A percentile compares a stretch with the other conserved stretches of the same genome.
phyloP scores from a whole-genome alignment of 2,888 invertebrate genomes.

The Rotaria magnacalcarata region DNA sequence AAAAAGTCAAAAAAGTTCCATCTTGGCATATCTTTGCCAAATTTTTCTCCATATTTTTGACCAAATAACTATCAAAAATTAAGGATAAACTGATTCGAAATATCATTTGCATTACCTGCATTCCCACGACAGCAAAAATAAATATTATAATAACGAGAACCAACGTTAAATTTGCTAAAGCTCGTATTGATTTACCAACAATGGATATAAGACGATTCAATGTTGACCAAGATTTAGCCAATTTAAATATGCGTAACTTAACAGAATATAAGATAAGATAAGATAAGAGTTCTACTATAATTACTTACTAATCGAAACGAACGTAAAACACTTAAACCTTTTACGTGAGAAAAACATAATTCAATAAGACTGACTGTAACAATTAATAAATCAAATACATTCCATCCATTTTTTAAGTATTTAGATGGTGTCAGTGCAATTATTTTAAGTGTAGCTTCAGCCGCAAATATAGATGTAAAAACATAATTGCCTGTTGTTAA shows the following conservation, averaged over 20 bases:
- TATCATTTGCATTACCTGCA: constrained; percentile 86
- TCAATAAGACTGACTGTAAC: constrained; percentile 89
- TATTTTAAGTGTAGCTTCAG: constrained; percentile 94
- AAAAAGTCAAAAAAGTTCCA: constrained; percentile 67
- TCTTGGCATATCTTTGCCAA: constrained; percentile 73
- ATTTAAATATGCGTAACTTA: constrained; percentile 92
- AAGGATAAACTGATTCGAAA: too few species aligned
- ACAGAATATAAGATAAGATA: constrained; percentile 51
- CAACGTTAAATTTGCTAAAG: constrained; percentile 66
- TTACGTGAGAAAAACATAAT: constrained; percentile 73
- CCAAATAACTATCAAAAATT: not conserved
- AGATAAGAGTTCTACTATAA: too few species aligned
- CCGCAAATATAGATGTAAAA: constrained; percentile 70
- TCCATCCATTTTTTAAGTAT: constrained; percentile 62
- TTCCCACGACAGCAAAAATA: constrained; percentile 99
- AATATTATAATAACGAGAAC: constrained; percentile 97
- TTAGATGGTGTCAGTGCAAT: constrained; percentile 98
- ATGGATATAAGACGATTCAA: constrained; percentile 94
- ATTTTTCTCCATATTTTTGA: constrained; percentile 68
- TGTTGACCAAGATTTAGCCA: constrained; percentile 98
- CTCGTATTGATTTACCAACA: constrained; percentile 95
- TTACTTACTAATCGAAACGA: constrained; percentile 68
- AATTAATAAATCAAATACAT: constrained; percentile 82
- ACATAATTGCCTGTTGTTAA: constrained; percentile 90
- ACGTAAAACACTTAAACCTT: constrained; percentile 74